phyloP scores from a whole-genome alignment of 1,140 invertebrate genomes.

The Drosophila athabasca region DNA sequence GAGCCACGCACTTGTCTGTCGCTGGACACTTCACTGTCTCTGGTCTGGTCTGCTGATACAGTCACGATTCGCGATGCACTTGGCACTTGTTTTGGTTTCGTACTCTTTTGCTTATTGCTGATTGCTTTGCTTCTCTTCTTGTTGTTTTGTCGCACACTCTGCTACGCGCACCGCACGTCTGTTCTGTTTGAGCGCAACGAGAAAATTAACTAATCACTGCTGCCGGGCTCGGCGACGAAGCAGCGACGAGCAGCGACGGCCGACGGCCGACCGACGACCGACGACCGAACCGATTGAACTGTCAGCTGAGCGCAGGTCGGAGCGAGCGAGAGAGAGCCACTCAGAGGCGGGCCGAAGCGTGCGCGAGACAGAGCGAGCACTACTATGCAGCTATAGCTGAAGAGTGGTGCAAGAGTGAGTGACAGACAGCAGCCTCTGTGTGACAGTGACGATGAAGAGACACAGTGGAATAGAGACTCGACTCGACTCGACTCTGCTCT shows the following conservation, averaged over 20 bases:
- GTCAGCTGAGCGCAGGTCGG: slow-evolving; percentile 38
- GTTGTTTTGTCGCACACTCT: slow-evolving; percentile 2
- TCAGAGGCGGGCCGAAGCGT: not conserved
- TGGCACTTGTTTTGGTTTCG: slow-evolving; percentile 26
- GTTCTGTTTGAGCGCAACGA: slow-evolving; percentile 82
- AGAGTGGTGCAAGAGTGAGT: slow-evolving; percentile 20
- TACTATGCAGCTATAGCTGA: not conserved
- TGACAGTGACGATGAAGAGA: slow-evolving; percentile 75
- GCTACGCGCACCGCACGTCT: slow-evolving; percentile 70
- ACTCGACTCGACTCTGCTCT: not conserved
- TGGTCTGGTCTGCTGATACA: no score
- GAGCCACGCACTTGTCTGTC: slow-evolving; percentile 41
- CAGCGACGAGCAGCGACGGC: slow-evolving; percentile 50
- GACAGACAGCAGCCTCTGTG: slow-evolving; percentile 34
- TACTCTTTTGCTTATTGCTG: slow-evolving; percentile 14
- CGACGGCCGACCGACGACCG: slow-evolving; percentile 14
- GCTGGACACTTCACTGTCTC: slow-evolving; percentile 27
- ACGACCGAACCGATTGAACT: slow-evolving; percentile 70
- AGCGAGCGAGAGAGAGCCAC: slow-evolving; percentile 21
- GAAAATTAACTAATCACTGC: slow-evolving; percentile 83
- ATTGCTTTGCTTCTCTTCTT: slow-evolving; percentile 23
- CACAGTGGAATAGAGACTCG: slow-evolving; percentile 21
- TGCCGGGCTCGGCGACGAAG: slow-evolving; percentile 73
- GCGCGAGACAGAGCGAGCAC: slow-evolving; percentile 21
- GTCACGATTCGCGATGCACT: slow-evolving; percentile 13